Conservation (phyloP, 1,140 invertebrate species). For the Cyclargus thomasi region DNA sequence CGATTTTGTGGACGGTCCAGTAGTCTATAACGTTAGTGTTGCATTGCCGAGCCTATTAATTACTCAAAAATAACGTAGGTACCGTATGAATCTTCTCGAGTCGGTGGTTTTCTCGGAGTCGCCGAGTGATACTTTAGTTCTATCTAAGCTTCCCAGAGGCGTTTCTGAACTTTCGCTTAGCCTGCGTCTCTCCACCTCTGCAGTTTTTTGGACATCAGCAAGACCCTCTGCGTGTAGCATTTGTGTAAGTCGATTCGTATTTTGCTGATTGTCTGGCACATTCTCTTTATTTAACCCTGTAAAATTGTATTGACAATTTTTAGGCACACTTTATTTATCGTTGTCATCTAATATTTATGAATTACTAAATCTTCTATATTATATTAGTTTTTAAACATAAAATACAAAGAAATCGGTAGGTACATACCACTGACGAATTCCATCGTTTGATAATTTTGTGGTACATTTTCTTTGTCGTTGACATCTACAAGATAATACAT, state of each 20-base stretch:
- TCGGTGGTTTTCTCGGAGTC: conserved; percentile 54
- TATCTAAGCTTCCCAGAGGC: conserved; percentile 52
- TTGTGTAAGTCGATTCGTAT: not conserved
- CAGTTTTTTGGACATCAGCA: not conserved
- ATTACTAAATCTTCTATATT: too few species aligned
- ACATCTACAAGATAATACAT: not conserved
- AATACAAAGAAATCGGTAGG: too few species aligned
- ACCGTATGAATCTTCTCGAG: conserved; percentile 48
- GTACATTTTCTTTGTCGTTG: not conserved
- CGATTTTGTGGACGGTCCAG: too few species aligned
- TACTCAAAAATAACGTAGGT: not conserved
- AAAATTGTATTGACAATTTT: not conserved
- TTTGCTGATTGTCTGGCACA: not conserved
- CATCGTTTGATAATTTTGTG: not conserved
- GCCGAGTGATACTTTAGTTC: conserved; percentile 58
- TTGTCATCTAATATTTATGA: not conserved
- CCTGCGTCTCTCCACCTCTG: conserved; percentile 14
- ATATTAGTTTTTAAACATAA: too few species aligned
- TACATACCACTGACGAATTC: too few species aligned
- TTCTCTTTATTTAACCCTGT: not conserved
- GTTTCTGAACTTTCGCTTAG: conserved; percentile 45
- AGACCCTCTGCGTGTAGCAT: conserved; percentile 1
- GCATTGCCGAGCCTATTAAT: too few species aligned
- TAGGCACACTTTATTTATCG: not conserved
- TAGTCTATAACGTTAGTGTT: too few species aligned